phyloP scores from a whole-genome alignment of 2,113 vertebrate genomes.

The Calonectris borealis region DNA sequence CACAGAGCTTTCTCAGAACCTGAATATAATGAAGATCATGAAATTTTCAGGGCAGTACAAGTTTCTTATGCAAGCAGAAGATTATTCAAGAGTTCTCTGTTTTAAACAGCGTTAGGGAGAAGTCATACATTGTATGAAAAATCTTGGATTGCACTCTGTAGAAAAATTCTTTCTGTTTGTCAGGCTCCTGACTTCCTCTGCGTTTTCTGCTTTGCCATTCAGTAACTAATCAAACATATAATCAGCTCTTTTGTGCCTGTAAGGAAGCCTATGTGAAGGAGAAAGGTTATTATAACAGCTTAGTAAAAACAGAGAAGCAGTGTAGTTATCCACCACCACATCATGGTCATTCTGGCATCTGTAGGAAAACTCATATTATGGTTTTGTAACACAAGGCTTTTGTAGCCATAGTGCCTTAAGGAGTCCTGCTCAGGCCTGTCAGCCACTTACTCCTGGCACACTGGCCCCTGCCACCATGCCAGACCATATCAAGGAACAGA shows the following conservation, averaged over 20 bases:
- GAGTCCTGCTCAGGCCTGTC: not conserved
- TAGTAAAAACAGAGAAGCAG: not conserved
- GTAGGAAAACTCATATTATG: not conserved
- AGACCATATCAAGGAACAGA: not conserved
- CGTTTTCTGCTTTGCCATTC: not conserved
- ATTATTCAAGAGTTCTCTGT: not conserved
- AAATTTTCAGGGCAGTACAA: not conserved
- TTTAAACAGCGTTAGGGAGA: not conserved
- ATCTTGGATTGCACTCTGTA: not conserved
- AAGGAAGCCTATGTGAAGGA: not conserved
- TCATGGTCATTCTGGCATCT: not conserved
- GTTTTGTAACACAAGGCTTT: not conserved
- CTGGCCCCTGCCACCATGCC: rapidly evolving
- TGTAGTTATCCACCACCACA: not conserved
- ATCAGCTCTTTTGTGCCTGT: not conserved
- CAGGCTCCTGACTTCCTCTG: not conserved
- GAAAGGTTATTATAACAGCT: not conserved
- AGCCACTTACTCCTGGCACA: not conserved
- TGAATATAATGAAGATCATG: not conserved
- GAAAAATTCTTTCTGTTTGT: not conserved
- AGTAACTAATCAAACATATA: not conserved
- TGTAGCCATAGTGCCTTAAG: not conserved
- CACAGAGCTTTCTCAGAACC: not conserved
- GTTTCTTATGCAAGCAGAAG: not conserved
- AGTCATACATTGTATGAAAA: not conserved